Evolutionary conservation across 2,888 invertebrate genomes (phyloP).

Genomic region (Pollenia labialis): DNA sequence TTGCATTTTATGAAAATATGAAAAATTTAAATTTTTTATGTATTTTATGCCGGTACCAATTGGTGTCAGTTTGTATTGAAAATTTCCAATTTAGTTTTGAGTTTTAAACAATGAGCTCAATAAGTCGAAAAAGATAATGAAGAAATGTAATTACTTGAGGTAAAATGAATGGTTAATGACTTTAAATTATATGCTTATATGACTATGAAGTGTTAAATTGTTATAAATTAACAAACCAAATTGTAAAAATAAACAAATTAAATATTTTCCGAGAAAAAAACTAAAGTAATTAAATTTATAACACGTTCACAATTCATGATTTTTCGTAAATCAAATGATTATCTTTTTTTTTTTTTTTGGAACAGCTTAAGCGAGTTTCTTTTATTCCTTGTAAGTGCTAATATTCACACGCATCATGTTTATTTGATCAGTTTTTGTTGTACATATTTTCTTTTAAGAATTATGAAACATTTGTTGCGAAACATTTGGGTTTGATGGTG

Average conservation of each 20-base stretch:
- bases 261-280: conserved; percentile 6
- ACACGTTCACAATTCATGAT: too few species aligned
- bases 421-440: too few species aligned
- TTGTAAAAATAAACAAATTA: background rate
- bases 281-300: conserved; percentile 1
- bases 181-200: conserved; percentile 58
- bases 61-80: conserved; percentile 73
- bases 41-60: conserved; percentile 70
- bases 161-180: conserved; percentile 48
- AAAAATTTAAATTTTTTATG: conserved; percentile 48
- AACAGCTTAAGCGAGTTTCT: too few species aligned
- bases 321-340: too few species aligned
- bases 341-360: too few species aligned
- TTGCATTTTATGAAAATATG: conserved; percentile 57
- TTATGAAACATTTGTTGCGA: too few species aligned
- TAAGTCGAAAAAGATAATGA: conserved; percentile 31
- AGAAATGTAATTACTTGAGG: conserved; percentile 12
- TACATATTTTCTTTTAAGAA: too few species aligned
- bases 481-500: too few species aligned
- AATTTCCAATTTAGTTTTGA: background rate
- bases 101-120: conserved; percentile 33
- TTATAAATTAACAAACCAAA: conserved; percentile 30
- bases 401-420: too few species aligned
- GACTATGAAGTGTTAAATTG: conserved; percentile 56
- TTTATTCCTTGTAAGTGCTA: too few species aligned